These are phyloP conservation scores for Colius striatus DNA, from an alignment of 2,113 vertebrate species.

Conservation along the genomic window DNA sequence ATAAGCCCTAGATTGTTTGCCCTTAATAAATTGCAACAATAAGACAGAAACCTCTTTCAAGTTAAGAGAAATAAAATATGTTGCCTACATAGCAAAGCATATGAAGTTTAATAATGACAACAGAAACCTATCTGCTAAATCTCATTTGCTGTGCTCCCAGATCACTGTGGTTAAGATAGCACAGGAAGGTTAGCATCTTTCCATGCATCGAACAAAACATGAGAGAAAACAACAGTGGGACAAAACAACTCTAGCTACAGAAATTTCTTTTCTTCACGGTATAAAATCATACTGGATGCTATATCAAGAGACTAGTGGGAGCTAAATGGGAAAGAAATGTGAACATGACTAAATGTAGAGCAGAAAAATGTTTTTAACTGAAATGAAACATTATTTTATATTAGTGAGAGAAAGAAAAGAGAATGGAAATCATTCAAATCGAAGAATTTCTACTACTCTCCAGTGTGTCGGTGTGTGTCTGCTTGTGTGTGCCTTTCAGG, in stretches of 20 bases:
- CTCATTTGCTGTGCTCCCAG: conserved; percentile 42
- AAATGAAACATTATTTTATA: neutral
- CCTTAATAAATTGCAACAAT: conserved; percentile 71
- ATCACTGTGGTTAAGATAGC: conserved; percentile 41
- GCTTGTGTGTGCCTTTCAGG: neutral
- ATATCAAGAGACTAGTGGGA: neutral
- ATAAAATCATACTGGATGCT: neutral
- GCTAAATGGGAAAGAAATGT: neutral
- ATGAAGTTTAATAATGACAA: conserved; percentile 51
- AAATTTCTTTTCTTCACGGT: neutral
- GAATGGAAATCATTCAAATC: neutral
- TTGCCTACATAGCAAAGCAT: conserved; percentile 45
- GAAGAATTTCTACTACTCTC: conserved; percentile 6
- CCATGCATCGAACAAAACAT: conserved; percentile 16
- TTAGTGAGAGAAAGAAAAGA: neutral
- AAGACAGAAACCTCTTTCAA: conserved; percentile 70
- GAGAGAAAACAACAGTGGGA: conserved; percentile 7
- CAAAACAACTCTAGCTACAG: conserved; percentile 9
- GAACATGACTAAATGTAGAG: neutral
- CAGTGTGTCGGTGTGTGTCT: neutral
- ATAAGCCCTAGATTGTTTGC: conserved; percentile 62
- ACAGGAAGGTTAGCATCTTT: conserved; percentile 40
- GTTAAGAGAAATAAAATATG: conserved; percentile 45
- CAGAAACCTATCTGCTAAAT: conserved; percentile 56
- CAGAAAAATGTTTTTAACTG: neutral